Conservation (phyloP, 2,113 vertebrate species). For the Scortum barcoo region DNA sequence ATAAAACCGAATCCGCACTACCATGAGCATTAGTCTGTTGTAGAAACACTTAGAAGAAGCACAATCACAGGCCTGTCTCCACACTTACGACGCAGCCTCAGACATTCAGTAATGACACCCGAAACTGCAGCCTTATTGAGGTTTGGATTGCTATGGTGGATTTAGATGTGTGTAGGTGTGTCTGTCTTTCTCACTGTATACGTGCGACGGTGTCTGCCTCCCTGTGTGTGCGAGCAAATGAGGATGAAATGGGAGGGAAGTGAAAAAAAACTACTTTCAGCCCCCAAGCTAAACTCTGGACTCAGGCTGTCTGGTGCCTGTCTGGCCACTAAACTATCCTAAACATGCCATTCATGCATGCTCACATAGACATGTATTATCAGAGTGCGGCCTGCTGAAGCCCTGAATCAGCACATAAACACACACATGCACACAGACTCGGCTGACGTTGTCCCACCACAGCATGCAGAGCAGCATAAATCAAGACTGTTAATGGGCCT, state of each 20-base stretch:
- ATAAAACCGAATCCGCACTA: conserved; percentile 21
- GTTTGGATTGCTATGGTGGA: conserved; percentile 35
- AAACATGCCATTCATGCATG: conserved; percentile 60
- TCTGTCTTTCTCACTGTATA: conserved; percentile 41
- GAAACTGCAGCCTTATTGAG: conserved; percentile 39
- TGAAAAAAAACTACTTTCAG: conserved; percentile 34
- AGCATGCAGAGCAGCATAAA: conserved; percentile 67
- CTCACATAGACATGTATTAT: conserved; percentile 58
- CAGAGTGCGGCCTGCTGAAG: conserved; percentile 54
- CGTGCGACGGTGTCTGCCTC: conserved; percentile 18
- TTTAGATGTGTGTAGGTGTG: conserved; percentile 38
- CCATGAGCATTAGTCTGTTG: conserved; percentile 11
- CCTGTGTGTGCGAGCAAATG: conserved; percentile 34
- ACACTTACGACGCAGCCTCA: conserved; percentile 45
- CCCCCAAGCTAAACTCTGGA: conserved; percentile 58
- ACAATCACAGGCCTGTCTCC: conserved; percentile 14
- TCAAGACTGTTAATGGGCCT: conserved; percentile 65
- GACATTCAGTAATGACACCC: conserved; percentile 42
- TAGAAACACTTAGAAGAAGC: conserved; percentile 26
- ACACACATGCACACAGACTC: conserved; percentile 20
- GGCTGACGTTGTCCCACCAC: conserved; percentile 62
- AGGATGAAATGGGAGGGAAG: conserved; percentile 34
- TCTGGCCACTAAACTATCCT: conserved; percentile 64
- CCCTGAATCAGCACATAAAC: conserved; percentile 53
- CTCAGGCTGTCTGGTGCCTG: conserved; percentile 72